Evolutionary conservation across 2,113 vertebrate species (phyloP), one percentile per base, ranked within the genome.

Genomic region (Megalops atlanticus): DNA sequence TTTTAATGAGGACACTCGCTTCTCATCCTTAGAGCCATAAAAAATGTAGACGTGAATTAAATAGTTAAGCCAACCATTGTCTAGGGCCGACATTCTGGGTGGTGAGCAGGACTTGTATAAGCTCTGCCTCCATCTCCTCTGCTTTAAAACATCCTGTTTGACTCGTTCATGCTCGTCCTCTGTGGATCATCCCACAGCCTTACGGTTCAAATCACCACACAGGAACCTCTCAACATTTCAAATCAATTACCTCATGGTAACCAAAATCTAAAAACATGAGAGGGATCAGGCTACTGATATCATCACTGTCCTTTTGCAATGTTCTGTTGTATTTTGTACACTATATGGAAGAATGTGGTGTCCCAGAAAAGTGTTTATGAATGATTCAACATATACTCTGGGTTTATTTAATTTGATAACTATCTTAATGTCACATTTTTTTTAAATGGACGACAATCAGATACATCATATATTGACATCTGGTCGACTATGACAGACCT

Each of bases 1-100:
- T 54, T 80, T 80, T 74, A n/a, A 80, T 80, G 79, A 74, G 39
- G 35, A 49, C 18, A 36, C 33, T 39, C 14, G n/a, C 47, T 4
- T 18, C 68, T 74, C 47, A 49, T 21, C 41, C 41, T 71, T 31
- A 52, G 18, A 45, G 74, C 47, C 5, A 76, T 79, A 15, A 47
- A 79, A 79, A 35, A 79, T 79, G 78, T 21, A 72, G 21, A 69
- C 24, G 33, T 35, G 41, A 76, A 76, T 49, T 52, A 49, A 15
- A 41, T 1, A n/a, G n/a, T 11, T 8, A 64, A 27, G n/a, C 12
- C 58, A 31, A 64, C 58, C 52, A 58, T 58, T 4, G n/a, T 64
- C 58, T 0, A 64, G 24, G 11, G 7, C 14, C 43, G 14, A 45
- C 43, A 10, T 27, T 64, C 58, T 64, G 2, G 2, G 7, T 8